Evolutionary conservation across 2,797 vertebrate species (phyloP).

Genomic region (Microhierax caerulescens): DNA sequence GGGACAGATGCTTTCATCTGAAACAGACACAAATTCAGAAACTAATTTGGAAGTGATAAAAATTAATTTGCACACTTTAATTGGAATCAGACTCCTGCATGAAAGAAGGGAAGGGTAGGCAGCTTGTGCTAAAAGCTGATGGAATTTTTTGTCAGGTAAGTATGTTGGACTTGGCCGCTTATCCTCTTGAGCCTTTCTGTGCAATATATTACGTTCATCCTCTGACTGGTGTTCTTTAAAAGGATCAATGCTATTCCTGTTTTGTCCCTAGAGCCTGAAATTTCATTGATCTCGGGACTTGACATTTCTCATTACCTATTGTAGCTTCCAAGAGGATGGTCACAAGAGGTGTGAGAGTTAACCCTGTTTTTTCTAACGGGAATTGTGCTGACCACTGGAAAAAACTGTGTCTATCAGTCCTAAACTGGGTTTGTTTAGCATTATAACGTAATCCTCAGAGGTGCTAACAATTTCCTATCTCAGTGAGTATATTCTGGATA

Average conservation of each 20-base stretch:
- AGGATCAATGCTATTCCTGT: slow-evolving; percentile 86
- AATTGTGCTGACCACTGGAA: slow-evolving; percentile 27
- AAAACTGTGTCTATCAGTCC: background rate
- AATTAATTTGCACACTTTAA: slow-evolving; percentile 89
- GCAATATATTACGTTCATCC: slow-evolving; percentile 87
- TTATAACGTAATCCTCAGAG: background rate
- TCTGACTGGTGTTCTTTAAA: slow-evolving; percentile 83
- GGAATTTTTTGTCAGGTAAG: slow-evolving; percentile 93
- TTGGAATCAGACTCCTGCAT: slow-evolving; percentile 79
- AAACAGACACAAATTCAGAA: slow-evolving; percentile 79
- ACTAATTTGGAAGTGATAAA: slow-evolving; percentile 85
- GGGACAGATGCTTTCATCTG: slow-evolving; percentile 74
- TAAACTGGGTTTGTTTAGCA: background rate
- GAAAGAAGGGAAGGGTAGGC: slow-evolving; percentile 63
- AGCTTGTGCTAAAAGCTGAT: slow-evolving; percentile 80
- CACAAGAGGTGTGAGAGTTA: slow-evolving; percentile 70
- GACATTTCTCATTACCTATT: slow-evolving; percentile 82
- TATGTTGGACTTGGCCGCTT: slow-evolving; percentile 81
- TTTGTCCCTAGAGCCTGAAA: slow-evolving; percentile 80
- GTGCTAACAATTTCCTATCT: background rate
- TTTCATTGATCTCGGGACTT: slow-evolving; percentile 88
- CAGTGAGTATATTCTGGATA: background rate
- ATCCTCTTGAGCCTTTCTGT: slow-evolving; percentile 82
- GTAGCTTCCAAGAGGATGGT: slow-evolving; percentile 71
- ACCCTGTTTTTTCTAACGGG: slow-evolving; percentile 37